These are phyloP conservation scores for Crypturellus undulatus DNA, from an alignment of 2,113 vertebrate genomes.

Conservation along the genomic window DNA sequence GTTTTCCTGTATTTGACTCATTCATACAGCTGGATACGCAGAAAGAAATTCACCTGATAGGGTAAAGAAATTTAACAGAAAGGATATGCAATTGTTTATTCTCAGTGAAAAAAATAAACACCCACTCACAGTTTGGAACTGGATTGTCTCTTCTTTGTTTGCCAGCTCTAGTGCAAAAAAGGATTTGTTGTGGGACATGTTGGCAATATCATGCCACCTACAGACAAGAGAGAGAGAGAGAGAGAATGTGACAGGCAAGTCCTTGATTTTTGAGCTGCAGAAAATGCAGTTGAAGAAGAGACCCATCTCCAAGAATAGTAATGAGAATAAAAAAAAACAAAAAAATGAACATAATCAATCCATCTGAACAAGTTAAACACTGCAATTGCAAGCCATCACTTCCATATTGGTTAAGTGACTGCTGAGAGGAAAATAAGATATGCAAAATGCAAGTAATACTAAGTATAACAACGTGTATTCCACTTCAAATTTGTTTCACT, in stretches of 20 bases:
- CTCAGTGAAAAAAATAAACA: not conserved
- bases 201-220: conserved; percentile 97
- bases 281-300: not conserved
- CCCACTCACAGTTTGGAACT: conserved; percentile 95
- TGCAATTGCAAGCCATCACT: not conserved
- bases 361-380: not conserved
- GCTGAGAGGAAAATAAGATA: not conserved
- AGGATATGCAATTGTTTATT: too few relatives aligned
- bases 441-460: not conserved
- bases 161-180: conserved; percentile 93
- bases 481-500: not conserved
- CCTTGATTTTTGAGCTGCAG: not conserved
- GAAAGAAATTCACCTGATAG: not conserved
- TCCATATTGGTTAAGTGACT: not conserved
- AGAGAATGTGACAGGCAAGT: not conserved
- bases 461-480: not conserved
- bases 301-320: not conserved
- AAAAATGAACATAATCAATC: not conserved
- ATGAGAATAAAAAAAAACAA: not conserved
- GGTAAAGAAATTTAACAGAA: not conserved
- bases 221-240: conserved; percentile 41
- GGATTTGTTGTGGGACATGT: conserved; percentile 98
- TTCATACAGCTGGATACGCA: not conserved
- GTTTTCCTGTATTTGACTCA: not conserved
- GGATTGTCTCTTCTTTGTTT: conserved; percentile 96